Evolutionary conservation across 2,797 vertebrate species (phyloP), one percentile per base, ranked within the genome.

Genomic region (Podarcis lilfordi): DNA sequence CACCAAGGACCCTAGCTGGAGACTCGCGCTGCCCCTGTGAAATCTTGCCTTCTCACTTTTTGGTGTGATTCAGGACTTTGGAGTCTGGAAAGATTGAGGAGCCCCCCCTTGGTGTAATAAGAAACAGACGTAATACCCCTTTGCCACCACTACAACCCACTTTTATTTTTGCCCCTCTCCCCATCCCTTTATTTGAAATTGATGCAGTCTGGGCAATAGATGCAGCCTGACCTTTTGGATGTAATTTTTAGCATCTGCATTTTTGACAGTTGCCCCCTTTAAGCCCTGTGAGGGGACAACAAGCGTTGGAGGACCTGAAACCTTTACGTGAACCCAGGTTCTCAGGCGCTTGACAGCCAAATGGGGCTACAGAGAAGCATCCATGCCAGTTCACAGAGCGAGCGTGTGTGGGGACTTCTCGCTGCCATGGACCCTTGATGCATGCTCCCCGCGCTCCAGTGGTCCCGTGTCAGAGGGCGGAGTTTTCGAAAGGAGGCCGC

Each of bases 111-210:
- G 97, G 96, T 98, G 98, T 99, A 99, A 99, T 99, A 98, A 99
- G 98, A 99, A 99, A 99, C 99, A 99, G 98, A 99, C 98, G 89
- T 95, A 89, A 93, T 96, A 94, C 93, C 96, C 96, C 96, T 96
- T 96, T 95, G 95, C 90, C 95, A 94, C 50, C 75, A 50, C 64
- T 80, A 94, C 93, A 93, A 90, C 92, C 87, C 93, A 88, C 95
- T 93, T 93, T 93, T 94, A 88, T 94, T 96, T 95, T 96, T 95
- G 85, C 87, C 91, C 93, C 86, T 71, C 86, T 69, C 91, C 50
- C 89, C 92, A 85, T 50, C 83, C 76, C 75, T 80, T 95, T 94
- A 95, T 90, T 95, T 95, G 96, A 97, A 97, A 97, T 97, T 97
- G 95, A 96, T 93, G 95, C 94, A 97, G 97, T 97, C 96, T 97